Base-by-base conservation (phyloP, 2,888 invertebrate genomes). In the Epiperipatus broadwayi region DNA sequence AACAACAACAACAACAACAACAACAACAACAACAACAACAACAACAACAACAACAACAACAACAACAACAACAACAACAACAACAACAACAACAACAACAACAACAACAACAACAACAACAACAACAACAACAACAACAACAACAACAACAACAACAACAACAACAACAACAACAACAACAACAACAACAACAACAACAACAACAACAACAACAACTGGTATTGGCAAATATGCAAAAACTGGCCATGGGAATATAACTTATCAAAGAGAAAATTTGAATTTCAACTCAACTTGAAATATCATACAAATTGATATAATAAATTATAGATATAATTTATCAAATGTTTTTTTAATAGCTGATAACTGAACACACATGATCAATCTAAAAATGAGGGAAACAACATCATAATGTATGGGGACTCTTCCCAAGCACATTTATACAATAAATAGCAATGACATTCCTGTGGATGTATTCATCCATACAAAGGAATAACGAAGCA, bases 1-100 rank as follows among this genome's bases (percentile, higher is more conserved):
- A 25, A n/a, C 25, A 25, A 25, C 25, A 25, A n/a, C 25, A 25
- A 25, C 25, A 25, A n/a, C 25, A 25, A 25, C 25, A 25, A n/a
- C 25, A 25, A 7, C n/a, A 25, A 7, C 25, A 7, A 25, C 25
- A 8, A 8, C 25, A 25, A 25, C 7, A 7, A 7, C 7, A 7
- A n/a, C 7, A 25, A 25, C 25, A 25, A 8, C 25, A 8, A n/a
- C 25, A 25, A 8, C 25, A 25, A 25, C 25, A 25, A 8, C 25
- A n/a, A n/a, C 25, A 25, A 25, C 25, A 25, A n/a, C 7, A 25
- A 25, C 7, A 7, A 25, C 7, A 25, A 25, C 25, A 7, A n/a
- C 25, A 25, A 25, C 25, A 7, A 25, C 7, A 25, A 25, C n/a
- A n/a, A 25, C 25, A 25, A 25, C 25, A 25, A 25, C n/a, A 25